Evolutionary conservation across 2,888 invertebrate genomes (phyloP).

Genomic region (Drosophila neonasuta): DNA sequence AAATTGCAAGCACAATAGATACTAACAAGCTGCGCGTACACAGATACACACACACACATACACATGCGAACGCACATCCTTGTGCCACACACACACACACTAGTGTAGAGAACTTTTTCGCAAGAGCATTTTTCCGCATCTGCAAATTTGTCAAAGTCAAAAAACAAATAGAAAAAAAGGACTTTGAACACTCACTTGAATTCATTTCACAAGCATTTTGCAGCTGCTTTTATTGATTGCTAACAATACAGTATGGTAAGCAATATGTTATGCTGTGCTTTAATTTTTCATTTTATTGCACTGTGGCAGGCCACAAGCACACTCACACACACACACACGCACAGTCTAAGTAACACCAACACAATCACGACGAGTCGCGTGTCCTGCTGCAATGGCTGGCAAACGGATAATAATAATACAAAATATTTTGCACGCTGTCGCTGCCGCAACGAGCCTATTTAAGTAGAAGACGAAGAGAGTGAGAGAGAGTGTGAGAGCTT

Average conservation of each 20-base stretch:
- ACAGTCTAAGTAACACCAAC: constrained; percentile 8
- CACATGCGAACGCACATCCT: constrained; percentile 17
- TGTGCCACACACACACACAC: constrained; percentile 14
- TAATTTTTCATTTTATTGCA: constrained; percentile 26
- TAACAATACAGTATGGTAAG: constrained; percentile 30
- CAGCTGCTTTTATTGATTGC: constrained; percentile 65
- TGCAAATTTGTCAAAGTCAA: constrained; percentile 2
- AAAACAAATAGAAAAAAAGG: neutral
- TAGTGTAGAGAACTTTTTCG: constrained; percentile 56
- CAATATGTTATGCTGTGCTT: constrained; percentile 20
- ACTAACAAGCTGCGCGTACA: constrained; percentile 55
- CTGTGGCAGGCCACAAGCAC: neutral
- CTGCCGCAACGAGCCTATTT: constrained; percentile 27
- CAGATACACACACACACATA: constrained; percentile 32
- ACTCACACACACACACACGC: neutral
- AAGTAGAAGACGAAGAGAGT: neutral
- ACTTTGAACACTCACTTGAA: constrained; percentile 50
- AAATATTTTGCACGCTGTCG: constrained; percentile 53
- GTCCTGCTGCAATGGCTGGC: constrained; percentile 65
- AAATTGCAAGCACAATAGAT: constrained; percentile 65
- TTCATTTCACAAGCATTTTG: constrained; percentile 26
- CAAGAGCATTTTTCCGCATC: constrained; percentile 20
- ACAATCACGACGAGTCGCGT: constrained; percentile 22
- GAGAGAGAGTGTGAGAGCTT: constrained; percentile 50
- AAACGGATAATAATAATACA: constrained; percentile 62